phyloP scores from a whole-genome alignment of 2,797 vertebrate species.

The Linurgus olivaceus region DNA sequence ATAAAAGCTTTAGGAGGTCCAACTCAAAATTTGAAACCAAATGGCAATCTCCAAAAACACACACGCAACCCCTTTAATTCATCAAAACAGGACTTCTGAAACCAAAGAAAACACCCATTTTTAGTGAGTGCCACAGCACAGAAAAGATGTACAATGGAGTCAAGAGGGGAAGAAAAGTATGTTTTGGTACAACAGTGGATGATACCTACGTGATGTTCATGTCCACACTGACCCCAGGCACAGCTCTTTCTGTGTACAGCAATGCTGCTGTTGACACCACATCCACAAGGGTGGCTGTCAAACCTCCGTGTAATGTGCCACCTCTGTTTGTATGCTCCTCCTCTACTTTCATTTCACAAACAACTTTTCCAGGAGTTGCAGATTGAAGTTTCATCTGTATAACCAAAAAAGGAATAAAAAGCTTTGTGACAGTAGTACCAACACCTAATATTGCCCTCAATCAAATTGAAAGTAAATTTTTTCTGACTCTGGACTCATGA shows the following conservation, averaged over 20 bases:
- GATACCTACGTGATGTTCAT: conserved; percentile 94
- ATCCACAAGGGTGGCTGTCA: conserved; percentile 93
- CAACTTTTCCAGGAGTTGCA: conserved; percentile 84
- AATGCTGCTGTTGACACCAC: conserved; percentile 87
- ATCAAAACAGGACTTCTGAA: background rate
- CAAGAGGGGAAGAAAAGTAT: background rate
- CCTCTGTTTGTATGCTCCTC: conserved; percentile 88
- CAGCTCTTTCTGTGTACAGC: conserved; percentile 82
- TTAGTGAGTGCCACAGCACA: background rate
- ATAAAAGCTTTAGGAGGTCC: background rate
- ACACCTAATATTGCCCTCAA: background rate
- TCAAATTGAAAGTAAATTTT: background rate
- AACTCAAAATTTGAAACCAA: background rate
- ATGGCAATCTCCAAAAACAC: background rate
- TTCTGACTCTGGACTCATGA: background rate
- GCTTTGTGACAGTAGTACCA: background rate
- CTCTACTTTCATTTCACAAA: conserved; percentile 91
- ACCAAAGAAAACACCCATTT: background rate
- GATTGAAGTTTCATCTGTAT: conserved; percentile 86
- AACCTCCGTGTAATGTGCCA: conserved; percentile 90
- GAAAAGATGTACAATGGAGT: background rate
- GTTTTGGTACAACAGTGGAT: background rate
- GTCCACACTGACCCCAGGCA: conserved; percentile 92
- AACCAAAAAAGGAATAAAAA: background rate
- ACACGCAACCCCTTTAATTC: background rate